A percentile compares a stretch with the other conserved stretches of the same genome.
These are phyloP conservation scores for Atherinosoma microstoma DNA, from an alignment of 2,797 vertebrate species.

Conservation along the genomic window DNA sequence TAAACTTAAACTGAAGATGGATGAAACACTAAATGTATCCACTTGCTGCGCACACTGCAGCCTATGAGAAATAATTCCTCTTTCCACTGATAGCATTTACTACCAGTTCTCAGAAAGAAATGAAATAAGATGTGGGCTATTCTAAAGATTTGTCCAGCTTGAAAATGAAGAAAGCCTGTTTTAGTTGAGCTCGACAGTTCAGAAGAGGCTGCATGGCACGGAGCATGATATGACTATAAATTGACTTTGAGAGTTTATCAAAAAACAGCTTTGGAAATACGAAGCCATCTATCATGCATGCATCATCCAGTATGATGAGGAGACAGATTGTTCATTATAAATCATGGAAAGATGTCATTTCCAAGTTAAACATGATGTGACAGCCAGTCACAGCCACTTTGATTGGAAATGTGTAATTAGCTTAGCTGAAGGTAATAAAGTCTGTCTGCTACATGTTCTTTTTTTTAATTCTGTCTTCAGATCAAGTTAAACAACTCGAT, in stretches of 20 bases:
- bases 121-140: constrained; percentile 24
- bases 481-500: not conserved
- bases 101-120: constrained; percentile 7
- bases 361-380: not conserved
- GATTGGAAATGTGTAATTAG: not conserved
- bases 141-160: constrained; percentile 10
- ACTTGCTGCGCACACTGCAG: constrained; percentile 6
- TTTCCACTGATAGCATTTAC: constrained; percentile 8
- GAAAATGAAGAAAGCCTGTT: constrained; percentile 13
- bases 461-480: not conserved
- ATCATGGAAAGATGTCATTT: not conserved
- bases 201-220: not conserved
- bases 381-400: not conserved
- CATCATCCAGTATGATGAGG: not conserved
- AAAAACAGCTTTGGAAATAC: not conserved
- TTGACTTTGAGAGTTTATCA: not conserved
- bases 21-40: constrained; percentile 31
- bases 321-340: constrained; percentile 2
- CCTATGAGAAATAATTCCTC: constrained; percentile 8
- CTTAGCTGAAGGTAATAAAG: not conserved
- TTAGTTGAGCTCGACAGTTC: constrained; percentile 5
- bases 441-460: not conserved
- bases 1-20: constrained; percentile 27
- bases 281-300: not conserved
- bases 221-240: not conserved